Percentiles rank a stretch among this genome's conserved stretches.
These are phyloP conservation scores for Chlamydotis undulata DNA, from an alignment of 2,113 vertebrate genomes.

Conservation along the genomic window DNA sequence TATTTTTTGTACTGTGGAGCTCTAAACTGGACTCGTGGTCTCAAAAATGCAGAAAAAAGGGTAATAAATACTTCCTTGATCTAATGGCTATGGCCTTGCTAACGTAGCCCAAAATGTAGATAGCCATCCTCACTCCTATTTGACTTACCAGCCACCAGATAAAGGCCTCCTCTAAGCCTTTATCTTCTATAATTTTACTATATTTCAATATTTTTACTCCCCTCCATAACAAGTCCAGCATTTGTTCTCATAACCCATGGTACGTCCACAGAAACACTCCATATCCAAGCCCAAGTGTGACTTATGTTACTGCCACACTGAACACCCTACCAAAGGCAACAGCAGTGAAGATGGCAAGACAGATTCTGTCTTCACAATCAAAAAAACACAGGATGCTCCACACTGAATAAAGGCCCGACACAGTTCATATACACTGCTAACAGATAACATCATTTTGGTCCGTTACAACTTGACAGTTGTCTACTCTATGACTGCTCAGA, in stretches of 20 bases:
- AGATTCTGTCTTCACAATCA: background rate
- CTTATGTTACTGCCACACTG: background rate
- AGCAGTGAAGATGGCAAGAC: background rate
- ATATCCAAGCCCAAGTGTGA: background rate
- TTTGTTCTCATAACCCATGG: background rate
- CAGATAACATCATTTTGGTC: accelerated
- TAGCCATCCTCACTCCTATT: background rate
- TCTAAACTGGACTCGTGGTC: background rate
- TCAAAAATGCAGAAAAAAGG: background rate
- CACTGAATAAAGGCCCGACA: background rate
- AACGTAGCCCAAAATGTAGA: background rate
- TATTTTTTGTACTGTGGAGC: background rate
- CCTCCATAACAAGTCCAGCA: background rate
- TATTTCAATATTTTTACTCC: background rate
- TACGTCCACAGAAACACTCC: background rate
- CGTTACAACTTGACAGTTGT: background rate
- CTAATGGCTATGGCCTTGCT: background rate
- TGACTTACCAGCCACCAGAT: background rate
- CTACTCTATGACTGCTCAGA: background rate
- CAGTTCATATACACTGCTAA: background rate
- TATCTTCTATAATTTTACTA: background rate
- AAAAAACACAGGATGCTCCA: background rate
- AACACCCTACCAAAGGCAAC: background rate
- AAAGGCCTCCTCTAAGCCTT: background rate
- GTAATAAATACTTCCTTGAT: background rate